Evolutionary conservation across 2,797 vertebrate species (phyloP).

Genomic region (Synaphobranchus kaupii): DNA sequence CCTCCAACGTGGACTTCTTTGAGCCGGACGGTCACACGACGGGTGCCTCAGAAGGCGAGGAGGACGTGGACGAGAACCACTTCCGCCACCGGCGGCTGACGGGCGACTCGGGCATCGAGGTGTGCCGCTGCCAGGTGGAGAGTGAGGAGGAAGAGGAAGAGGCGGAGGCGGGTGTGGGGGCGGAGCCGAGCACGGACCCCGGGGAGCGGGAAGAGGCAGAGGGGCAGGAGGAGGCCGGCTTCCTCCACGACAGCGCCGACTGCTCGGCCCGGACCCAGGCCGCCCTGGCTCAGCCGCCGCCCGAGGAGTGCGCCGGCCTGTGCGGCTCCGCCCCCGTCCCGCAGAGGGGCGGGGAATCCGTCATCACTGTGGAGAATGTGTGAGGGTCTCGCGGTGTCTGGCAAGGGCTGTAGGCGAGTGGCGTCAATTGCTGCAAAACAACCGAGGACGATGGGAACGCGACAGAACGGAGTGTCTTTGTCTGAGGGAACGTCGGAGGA

Average conservation of each 20-base stretch:
- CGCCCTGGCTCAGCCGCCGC: slow-evolving; percentile 33
- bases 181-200: background rate
- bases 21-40: slow-evolving; percentile 49
- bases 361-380: slow-evolving; percentile 59
- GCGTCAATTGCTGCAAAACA: background rate
- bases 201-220: slow-evolving; percentile 40
- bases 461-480: background rate
- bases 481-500: slow-evolving; percentile 37
- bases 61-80: slow-evolving; percentile 64
- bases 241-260: slow-evolving; percentile 63
- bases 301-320: slow-evolving; percentile 40
- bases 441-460: background rate
- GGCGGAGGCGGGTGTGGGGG: slow-evolving; percentile 40
- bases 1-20: slow-evolving; percentile 61
- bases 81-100: slow-evolving; percentile 82
- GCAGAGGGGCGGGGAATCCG: slow-evolving; percentile 47
- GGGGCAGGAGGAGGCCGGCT: slow-evolving; percentile 33
- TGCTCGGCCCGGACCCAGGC: slow-evolving; percentile 48
- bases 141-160: slow-evolving; percentile 60
- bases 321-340: slow-evolving; percentile 31
- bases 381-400: slow-evolving; percentile 42
- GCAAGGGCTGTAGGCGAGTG: background rate
- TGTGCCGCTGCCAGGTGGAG: slow-evolving; percentile 78
- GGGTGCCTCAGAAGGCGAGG: slow-evolving; percentile 47
- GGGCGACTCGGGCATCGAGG: slow-evolving; percentile 88